A percentile compares a stretch with the other conserved stretches of the same genome.
Evolutionary conservation across 2,888 invertebrate species (phyloP).

Genomic region (Pteria penguin): DNA sequence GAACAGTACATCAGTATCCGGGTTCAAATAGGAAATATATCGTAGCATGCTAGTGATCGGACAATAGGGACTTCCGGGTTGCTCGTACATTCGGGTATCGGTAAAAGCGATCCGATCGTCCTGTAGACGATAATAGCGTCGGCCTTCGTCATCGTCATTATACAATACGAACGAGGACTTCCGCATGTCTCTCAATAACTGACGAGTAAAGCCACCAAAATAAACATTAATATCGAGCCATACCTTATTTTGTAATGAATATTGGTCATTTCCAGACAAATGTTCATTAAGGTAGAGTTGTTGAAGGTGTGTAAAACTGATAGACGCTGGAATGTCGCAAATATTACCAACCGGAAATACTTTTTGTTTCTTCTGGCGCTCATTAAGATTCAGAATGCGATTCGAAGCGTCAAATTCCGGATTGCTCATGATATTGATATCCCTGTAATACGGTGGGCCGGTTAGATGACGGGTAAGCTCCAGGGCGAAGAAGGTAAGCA

Average conservation of each 20-base stretch:
- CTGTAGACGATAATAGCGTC: constrained; percentile 42
- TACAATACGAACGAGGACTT: constrained; percentile 46
- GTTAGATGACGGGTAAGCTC: constrained; percentile 40
- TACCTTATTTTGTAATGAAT: constrained; percentile 49
- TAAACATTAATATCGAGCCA: constrained; percentile 53
- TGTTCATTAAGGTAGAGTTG: constrained; percentile 40
- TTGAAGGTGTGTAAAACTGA: constrained; percentile 40
- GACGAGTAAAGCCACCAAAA: constrained; percentile 48
- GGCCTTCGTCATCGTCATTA: constrained; percentile 33
- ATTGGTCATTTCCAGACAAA: constrained; percentile 37
- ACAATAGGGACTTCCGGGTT: constrained; percentile 45
- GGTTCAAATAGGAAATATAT: constrained; percentile 46
- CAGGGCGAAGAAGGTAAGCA: constrained; percentile 28
- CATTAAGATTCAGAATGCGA: constrained; percentile 8
- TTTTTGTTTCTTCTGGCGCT: not conserved
- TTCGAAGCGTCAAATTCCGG: constrained; percentile 43
- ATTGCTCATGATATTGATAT: constrained; percentile 34
- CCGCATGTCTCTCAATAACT: constrained; percentile 41
- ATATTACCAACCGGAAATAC: not conserved
- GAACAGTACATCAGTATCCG: constrained; percentile 44
- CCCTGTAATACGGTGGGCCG: constrained; percentile 34
- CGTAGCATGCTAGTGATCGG: constrained; percentile 45
- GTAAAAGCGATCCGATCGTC: constrained; percentile 40
- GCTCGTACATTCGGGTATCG: constrained; percentile 47
- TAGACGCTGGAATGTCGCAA: constrained; percentile 14